These are phyloP conservation scores for Polypterus bichir DNA, from an alignment of 2,113 vertebrate genomes.

Conservation along the genomic window DNA sequence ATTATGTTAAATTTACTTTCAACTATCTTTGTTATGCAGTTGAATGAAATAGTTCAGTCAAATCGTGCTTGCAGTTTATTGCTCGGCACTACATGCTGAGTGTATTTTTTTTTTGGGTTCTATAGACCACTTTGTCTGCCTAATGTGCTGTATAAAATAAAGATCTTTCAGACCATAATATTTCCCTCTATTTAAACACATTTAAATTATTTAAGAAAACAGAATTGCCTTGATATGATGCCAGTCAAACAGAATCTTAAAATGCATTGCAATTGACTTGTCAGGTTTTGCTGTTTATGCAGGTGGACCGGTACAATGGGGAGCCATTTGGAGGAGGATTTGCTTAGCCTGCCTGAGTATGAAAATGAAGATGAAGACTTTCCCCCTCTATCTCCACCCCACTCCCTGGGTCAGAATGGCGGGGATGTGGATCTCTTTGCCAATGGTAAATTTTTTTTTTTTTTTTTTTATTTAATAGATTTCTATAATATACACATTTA, in stretches of 20 bases:
- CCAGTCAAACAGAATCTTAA: neutral
- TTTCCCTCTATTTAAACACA: neutral
- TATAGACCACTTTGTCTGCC: too few species aligned
- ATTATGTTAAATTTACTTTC: too few species aligned
- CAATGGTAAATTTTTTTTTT: constrained; percentile 30
- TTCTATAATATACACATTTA: neutral
- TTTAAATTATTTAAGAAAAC: neutral
- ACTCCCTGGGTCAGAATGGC: constrained; percentile 51
- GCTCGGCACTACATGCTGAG: too few species aligned
- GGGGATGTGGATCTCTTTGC: constrained; percentile 33
- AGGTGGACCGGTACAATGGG: constrained; percentile 6
- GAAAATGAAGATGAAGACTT: constrained; percentile 62
- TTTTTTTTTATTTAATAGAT: neutral
- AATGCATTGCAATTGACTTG: neutral
- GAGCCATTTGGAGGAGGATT: constrained; percentile 38
- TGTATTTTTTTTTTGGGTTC: too few species aligned
- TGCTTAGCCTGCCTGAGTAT: constrained; percentile 48
- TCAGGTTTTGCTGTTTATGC: constrained; percentile 1
- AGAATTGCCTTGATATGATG: neutral
- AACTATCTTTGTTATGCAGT: too few species aligned
- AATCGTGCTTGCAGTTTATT: too few species aligned
- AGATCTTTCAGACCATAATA: neutral
- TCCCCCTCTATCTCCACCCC: constrained; percentile 70
- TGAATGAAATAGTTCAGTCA: too few species aligned
- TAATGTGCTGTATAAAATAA: too few species aligned